Conservation (phyloP, 2,113 vertebrate species). For the Parus major region DNA sequence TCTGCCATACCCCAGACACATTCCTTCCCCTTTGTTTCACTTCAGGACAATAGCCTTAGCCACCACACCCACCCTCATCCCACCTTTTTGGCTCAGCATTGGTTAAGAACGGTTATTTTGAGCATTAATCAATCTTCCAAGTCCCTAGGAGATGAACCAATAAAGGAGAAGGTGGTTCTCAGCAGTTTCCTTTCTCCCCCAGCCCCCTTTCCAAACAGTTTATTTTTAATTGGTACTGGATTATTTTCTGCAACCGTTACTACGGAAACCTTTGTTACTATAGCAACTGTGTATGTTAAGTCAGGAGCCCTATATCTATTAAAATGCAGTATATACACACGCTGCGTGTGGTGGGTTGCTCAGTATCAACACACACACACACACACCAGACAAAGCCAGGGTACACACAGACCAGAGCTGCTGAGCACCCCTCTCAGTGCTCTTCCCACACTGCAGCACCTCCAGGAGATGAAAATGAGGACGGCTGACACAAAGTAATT, state of each 20-base stretch:
- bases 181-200: slow-evolving; percentile 39
- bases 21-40: slow-evolving; percentile 12
- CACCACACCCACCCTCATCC: neutral
- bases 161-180: slow-evolving; percentile 43
- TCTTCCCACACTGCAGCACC: neutral
- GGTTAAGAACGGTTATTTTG: slow-evolving; percentile 18
- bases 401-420: neutral
- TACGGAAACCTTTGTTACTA: slow-evolving; percentile 73
- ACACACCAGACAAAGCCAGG: neutral
- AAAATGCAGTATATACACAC: slow-evolving; percentile 60
- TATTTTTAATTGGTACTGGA: slow-evolving; percentile 72
- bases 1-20: neutral
- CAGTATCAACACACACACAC: neutral
- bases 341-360: neutral
- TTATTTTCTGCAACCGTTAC: slow-evolving; percentile 74
- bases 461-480: neutral
- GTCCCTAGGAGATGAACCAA: slow-evolving; percentile 49
- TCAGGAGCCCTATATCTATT: slow-evolving; percentile 62
- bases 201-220: slow-evolving; percentile 66
- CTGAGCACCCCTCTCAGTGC: neutral
- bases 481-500: fast-evolving
- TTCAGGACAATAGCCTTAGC: neutral
- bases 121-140: slow-evolving; percentile 34
- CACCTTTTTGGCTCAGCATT: neutral
- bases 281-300: slow-evolving; percentile 69